Evolutionary conservation across 2,888 invertebrate species (phyloP).

Genomic region (Caenorhabditis afra): DNA sequence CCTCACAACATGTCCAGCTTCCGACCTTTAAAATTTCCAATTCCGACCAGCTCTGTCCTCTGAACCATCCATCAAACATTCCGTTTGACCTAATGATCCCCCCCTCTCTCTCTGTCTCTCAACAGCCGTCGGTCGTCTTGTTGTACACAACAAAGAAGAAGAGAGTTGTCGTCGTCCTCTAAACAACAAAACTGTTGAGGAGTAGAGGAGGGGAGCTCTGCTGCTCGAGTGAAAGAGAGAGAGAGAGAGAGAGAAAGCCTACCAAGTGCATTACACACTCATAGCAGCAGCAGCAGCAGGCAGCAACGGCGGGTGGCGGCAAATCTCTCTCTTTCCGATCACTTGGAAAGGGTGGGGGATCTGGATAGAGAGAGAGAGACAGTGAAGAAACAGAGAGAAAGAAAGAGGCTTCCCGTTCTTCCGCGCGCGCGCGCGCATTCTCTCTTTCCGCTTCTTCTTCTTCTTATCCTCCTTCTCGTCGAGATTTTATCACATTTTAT

Average conservation of each 20-base stretch:
- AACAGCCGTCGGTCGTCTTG: constrained; percentile 18
- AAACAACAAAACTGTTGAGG: too few species aligned
- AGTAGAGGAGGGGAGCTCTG: neutral
- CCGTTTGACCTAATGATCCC: too few species aligned
- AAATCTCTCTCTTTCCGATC: too few species aligned
- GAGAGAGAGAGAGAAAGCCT: constrained; percentile 1
- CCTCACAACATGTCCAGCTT: too few species aligned
- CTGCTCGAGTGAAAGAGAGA: too few species aligned
- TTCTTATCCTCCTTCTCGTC: neutral
- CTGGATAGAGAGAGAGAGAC: neutral
- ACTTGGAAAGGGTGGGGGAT: neutral
- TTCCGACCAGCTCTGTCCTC: too few species aligned
- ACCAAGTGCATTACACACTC: constrained; percentile 4
- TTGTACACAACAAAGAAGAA: constrained; percentile 25
- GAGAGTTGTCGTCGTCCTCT: too few species aligned
- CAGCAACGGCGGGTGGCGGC: too few species aligned
- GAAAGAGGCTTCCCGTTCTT: too few species aligned
- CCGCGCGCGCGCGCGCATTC: neutral
- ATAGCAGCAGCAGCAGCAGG: neutral
- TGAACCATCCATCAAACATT: too few species aligned
- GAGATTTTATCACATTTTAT: constrained; percentile 3
- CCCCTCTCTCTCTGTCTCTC: too few species aligned
- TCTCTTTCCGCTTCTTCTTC: neutral
- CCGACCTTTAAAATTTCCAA: too few species aligned
- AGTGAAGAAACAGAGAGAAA: neutral